These are phyloP conservation scores for Anticlea derivata DNA, from an alignment of 2,888 invertebrate species.

Conservation along the genomic window DNA sequence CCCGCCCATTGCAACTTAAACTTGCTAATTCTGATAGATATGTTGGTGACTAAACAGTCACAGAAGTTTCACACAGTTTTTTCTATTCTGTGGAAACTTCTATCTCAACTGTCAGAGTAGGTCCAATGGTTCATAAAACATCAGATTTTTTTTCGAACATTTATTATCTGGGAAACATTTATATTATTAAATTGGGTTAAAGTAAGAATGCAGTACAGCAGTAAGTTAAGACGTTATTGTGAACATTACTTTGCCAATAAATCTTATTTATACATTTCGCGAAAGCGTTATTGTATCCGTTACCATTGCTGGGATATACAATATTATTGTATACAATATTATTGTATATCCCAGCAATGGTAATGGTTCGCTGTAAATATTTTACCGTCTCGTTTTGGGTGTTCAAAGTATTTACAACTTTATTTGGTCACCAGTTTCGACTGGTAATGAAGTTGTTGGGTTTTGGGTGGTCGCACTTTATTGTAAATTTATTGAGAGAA, in stretches of 20 bases:
- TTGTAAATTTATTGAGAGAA: slow-evolving; percentile 7
- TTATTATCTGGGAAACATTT: too few species aligned
- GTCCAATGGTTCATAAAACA: too few species aligned
- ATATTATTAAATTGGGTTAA: slow-evolving; percentile 28
- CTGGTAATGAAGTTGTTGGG: slow-evolving; percentile 18
- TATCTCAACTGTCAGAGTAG: too few species aligned
- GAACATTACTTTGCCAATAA: slow-evolving; percentile 61
- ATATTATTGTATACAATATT: slow-evolving; percentile 27
- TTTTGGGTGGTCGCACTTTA: slow-evolving; percentile 21
- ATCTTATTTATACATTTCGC: slow-evolving; percentile 66
- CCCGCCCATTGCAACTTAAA: too few species aligned
- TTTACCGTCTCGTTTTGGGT: slow-evolving; percentile 42
- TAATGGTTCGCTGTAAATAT: slow-evolving; percentile 45
- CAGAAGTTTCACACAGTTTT: too few species aligned
- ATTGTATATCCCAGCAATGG: slow-evolving; percentile 44
- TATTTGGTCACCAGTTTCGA: slow-evolving; percentile 26
- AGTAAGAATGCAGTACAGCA: slow-evolving; percentile 34
- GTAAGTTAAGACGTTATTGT: slow-evolving; percentile 55
- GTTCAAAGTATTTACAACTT: slow-evolving; percentile 31
- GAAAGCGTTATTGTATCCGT: slow-evolving; percentile 63
- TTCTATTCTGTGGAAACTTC: too few species aligned
- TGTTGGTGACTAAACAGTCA: too few species aligned
- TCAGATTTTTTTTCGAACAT: slow-evolving; percentile 28
- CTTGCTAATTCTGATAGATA: too few species aligned
- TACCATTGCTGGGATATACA: slow-evolving; percentile 46